Evolutionary conservation across 2,113 vertebrate genomes (phyloP), one percentile per base, ranked within the genome.

Genomic region (Ellobius talpinus): DNA sequence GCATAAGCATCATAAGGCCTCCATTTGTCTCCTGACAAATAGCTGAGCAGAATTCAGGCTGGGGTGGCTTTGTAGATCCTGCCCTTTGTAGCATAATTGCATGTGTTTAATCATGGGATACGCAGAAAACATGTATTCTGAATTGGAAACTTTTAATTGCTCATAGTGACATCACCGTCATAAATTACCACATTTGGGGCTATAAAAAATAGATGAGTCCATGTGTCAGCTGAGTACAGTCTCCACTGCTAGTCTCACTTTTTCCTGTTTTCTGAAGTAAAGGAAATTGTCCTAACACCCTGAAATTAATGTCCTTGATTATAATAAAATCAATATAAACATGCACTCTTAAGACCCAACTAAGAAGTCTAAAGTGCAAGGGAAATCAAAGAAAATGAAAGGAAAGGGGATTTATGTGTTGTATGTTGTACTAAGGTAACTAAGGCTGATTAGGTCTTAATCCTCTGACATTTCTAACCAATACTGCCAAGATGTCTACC

Each of bases 71-170:
- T 86, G 26, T 95, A 87, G 31, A 73, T 42, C 68, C 95, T 95
- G 55, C 36, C 52, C 72, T 93, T 78, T 47, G 61, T 39, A 90
- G 55, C 24, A 87, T 84, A 77, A 95, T 82, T 95, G 33, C 79
- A 86, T 89, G 42, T 97, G 91, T 96, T 77, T 45, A 93, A 39
- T 87, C 90, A 90, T 96, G 95, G 73, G 94, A 45, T 81, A 77
- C 68, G 42, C 81, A 82, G 87, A 90, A 97, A 93, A 89, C 63
- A 21, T 63, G 23, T 78, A 92, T 88, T 88, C 74, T 78, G 47
- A 72, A 77, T 97, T 95, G 76, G 90, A 89, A 98, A 96, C 36
- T 91, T 97, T 93, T 94, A 97, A 94, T 96, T 97, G 87, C 50
- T 92, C 87, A 89, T 78, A 96, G 70, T 95, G 82, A 93, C 33